Base-by-base conservation (phyloP, 1,140 invertebrate genomes). In the Branchinecta lindahli region DNA sequence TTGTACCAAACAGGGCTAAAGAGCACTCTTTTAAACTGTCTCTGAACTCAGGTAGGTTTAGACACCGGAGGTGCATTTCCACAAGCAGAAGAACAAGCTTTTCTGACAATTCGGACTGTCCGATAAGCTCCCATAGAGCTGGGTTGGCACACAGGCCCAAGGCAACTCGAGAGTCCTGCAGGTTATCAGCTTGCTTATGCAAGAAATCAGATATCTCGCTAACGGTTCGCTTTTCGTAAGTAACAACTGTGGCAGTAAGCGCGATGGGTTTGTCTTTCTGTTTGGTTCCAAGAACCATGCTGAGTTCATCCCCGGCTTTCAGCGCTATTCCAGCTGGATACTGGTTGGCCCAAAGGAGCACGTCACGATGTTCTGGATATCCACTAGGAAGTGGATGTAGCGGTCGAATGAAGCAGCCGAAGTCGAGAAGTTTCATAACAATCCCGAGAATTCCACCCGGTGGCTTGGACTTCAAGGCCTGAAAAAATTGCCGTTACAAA, bases 21-120 rank as follows among this genome's bases (percentile, higher is more conserved):
- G 45, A 15, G 20, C 66, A 67, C 3, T 67, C 66, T 44, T 20
- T 67, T 21, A 67, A 67, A 20, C 66, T 67, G 21, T 67, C 66
- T 20, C 12, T 67, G 3, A 12, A 21, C 45, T 67, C 66, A 67
- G 66, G 15, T 21, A 21, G 45, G 15, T 67, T 67, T 10, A 20
- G 15, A 21, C 3, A 20, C 20, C 10, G 12, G 12, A 20, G 45
- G 21, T 67, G 66, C 10, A 67, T 10, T 1, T 21, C 21, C 3
- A 67, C 20, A 10, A 67, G 45, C 10, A 12, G 66, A 15, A 21
- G 10, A 20, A 67, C 10, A 44, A 33, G 21, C 45, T 4, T 12
- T 12, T 10, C 12, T 15, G 15, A 15, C 66, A 44, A 12, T 44
- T 33, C 10, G 20, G 66, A 67, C 20, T 67, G 10, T 10, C 66